These are phyloP conservation scores for Onychorhynchus coronatus DNA, from an alignment of 2,113 vertebrate genomes.

Conservation along the genomic window DNA sequence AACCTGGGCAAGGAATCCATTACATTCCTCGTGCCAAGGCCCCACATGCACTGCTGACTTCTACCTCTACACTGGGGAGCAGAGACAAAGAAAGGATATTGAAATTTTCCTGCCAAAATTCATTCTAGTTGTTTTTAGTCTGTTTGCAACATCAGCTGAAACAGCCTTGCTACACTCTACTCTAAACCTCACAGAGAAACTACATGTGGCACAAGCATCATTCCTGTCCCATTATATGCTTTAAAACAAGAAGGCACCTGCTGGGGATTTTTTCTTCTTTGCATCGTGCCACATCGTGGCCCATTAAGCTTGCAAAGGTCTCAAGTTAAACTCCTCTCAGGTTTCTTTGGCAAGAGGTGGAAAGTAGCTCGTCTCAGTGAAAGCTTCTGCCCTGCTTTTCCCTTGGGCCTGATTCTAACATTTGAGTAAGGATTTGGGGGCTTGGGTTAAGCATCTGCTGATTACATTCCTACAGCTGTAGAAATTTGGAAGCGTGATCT, in stretches of 20 bases:
- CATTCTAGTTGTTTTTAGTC: neutral
- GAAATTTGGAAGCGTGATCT: neutral
- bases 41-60: neutral
- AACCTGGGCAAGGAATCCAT: neutral
- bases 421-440: neutral
- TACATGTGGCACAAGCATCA: neutral
- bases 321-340: neutral
- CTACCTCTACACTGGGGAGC: neutral
- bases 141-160: neutral
- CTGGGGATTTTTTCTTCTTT: neutral
- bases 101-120: neutral
- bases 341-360: neutral
- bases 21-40: neutral
- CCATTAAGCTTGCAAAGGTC: neutral
- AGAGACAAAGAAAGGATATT: neutral
- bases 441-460: neutral
- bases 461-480: neutral
- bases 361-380: neutral
- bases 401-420: neutral
- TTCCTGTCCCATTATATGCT: neutral
- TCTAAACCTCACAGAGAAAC: neutral
- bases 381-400: neutral
- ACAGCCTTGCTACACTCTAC: neutral
- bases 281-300: neutral
- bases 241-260: neutral